These are phyloP conservation scores for Catocala nupta DNA, from an alignment of 2,888 invertebrate species.

Conservation along the genomic window DNA sequence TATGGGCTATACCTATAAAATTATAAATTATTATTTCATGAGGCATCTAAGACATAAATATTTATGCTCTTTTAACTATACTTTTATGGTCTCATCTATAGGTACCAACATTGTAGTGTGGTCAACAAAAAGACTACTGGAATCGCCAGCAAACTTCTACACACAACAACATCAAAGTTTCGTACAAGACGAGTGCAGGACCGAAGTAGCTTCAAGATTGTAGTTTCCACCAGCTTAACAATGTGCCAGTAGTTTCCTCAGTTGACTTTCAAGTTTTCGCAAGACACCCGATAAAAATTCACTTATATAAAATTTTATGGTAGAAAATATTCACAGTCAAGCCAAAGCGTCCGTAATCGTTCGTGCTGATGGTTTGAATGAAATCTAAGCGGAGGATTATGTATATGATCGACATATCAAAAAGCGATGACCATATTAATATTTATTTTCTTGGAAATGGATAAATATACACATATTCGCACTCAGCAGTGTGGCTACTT, in stretches of 20 bases:
- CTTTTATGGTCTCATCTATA: no score
- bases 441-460: neutral
- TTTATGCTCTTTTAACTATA: no score
- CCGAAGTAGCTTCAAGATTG: conserved; percentile 4
- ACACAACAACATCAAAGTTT: neutral
- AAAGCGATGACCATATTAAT: neutral
- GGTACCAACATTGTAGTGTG: no score
- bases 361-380: neutral
- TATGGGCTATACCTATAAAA: no score
- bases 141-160: conserved; percentile 4
- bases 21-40: no score
- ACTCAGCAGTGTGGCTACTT: no score
- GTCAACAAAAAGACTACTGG: neutral
- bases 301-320: conserved; percentile 10
- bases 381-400: neutral
- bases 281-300: conserved; percentile 5
- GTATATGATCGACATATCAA: neutral
- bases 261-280: conserved; percentile 9
- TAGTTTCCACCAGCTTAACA: conserved; percentile 10
- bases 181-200: neutral
- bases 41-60: no score
- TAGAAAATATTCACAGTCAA: conserved; percentile 6
- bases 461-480: no score
- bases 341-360: neutral
- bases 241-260: conserved; percentile 10